Conservation (phyloP, 2,797 vertebrate species). For the Rousettus madagascariensis region DNA sequence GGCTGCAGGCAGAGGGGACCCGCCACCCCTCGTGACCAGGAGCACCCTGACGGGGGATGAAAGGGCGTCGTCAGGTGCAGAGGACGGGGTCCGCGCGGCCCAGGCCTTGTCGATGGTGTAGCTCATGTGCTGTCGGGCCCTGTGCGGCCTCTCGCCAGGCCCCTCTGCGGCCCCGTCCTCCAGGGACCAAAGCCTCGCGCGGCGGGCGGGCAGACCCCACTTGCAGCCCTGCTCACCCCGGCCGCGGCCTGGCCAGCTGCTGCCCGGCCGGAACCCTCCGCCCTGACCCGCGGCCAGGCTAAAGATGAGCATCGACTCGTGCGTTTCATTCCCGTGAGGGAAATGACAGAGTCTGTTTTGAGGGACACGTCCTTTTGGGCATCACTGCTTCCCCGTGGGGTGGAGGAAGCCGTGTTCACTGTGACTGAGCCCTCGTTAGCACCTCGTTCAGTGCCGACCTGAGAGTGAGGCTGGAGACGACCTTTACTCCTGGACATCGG, state of each 20-base stretch:
- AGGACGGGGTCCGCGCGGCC: not conserved
- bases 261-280: too few relatives aligned
- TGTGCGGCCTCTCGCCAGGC: not conserved
- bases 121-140: too few relatives aligned
- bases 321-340: not conserved
- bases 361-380: not conserved
- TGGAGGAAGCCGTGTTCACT: not conserved
- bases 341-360: not conserved
- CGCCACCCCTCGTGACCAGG: not conserved
- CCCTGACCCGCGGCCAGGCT: too few relatives aligned
- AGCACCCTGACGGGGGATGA: not conserved
- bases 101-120: fast-evolving
- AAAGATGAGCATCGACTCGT: not conserved
- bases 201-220: not conserved
- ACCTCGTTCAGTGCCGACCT: not conserved
- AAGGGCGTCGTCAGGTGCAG: not conserved
- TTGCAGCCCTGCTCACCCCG: fast-evolving
- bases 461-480: not conserved
- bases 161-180: too few relatives aligned
- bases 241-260: too few relatives aligned
- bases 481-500: not conserved
- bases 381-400: not conserved
- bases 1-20: too few relatives aligned
- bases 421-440: not conserved
- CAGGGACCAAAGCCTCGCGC: not conserved